Percentiles rank a stretch among this genome's conserved stretches.
Evolutionary conservation across 2,113 vertebrate genomes (phyloP).

Genomic region (Tetrax tetrax): DNA sequence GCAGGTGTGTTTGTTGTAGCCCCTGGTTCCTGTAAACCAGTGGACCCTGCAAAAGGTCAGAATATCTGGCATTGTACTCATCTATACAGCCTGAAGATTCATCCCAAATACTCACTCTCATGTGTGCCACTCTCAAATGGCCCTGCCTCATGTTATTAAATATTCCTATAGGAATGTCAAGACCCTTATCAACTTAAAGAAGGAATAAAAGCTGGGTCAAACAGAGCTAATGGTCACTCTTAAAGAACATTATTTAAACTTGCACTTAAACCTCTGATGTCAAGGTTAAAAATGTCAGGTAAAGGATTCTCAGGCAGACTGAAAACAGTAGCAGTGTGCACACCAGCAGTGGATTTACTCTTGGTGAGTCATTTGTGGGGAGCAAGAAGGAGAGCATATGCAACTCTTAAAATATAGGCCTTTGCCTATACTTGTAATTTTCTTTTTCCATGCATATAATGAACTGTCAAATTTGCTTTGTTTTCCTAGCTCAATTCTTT

Average conservation of each 20-base stretch:
- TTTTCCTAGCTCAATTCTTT: background rate
- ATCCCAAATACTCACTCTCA: background rate
- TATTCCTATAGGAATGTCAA: background rate
- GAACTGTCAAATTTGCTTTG: background rate
- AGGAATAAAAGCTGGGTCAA: background rate
- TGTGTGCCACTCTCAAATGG: too few relatives aligned
- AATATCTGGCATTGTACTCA: background rate
- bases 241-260: background rate
- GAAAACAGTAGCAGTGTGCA: background rate
- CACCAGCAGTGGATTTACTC: background rate
- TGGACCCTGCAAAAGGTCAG: background rate
- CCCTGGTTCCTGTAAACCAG: background rate
- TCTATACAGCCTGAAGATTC: background rate
- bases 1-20: background rate
- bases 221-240: background rate
- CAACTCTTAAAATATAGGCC: background rate
- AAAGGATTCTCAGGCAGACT: background rate
- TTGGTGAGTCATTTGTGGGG: background rate
- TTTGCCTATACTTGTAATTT: background rate
- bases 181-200: background rate
- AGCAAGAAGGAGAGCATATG: background rate
- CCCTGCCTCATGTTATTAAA: background rate
- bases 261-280: background rate
- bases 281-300: background rate
- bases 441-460: background rate